A percentile compares a stretch with the other conserved stretches of the same genome.
Evolutionary conservation across 2,113 vertebrate species (phyloP).

Genomic region (Glaucomys volans): DNA sequence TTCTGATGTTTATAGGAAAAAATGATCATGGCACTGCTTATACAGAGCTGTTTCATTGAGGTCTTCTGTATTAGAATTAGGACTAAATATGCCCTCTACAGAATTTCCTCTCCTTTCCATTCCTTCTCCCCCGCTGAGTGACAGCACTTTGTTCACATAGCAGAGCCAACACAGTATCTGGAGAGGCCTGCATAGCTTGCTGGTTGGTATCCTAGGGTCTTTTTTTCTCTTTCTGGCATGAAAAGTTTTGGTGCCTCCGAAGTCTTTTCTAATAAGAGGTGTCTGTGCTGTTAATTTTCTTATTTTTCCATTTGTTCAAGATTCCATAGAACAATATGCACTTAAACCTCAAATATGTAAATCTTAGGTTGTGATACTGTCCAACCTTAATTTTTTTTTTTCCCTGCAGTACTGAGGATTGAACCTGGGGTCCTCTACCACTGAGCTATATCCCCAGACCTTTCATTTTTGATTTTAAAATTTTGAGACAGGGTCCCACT

Average conservation of each 20-base stretch:
- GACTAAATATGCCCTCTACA: background rate
- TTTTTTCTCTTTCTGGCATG: background rate
- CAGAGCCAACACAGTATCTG: background rate
- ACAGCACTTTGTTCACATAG: background rate
- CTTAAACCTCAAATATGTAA: background rate
- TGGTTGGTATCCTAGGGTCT: background rate
- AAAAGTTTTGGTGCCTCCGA: background rate
- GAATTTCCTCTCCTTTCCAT: background rate
- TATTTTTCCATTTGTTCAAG: background rate
- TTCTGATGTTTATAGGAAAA: background rate
- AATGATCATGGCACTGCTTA: background rate
- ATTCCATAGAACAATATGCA: background rate
- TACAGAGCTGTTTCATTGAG: constrained; percentile 18
- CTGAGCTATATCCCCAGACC: too few relatives aligned
- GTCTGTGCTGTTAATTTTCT: background rate
- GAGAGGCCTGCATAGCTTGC: background rate
- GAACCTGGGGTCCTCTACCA: too few relatives aligned
- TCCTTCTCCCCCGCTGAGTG: background rate
- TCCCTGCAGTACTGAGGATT: too few relatives aligned
- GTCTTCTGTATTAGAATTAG: background rate
- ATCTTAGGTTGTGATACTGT: background rate
- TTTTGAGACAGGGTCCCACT: too few relatives aligned
- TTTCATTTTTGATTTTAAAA: too few relatives aligned
- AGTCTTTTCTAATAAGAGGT: background rate
- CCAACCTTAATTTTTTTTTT: background rate